Base-by-base conservation (phyloP, 2,113 vertebrate species). In the Scomber japonicus region DNA sequence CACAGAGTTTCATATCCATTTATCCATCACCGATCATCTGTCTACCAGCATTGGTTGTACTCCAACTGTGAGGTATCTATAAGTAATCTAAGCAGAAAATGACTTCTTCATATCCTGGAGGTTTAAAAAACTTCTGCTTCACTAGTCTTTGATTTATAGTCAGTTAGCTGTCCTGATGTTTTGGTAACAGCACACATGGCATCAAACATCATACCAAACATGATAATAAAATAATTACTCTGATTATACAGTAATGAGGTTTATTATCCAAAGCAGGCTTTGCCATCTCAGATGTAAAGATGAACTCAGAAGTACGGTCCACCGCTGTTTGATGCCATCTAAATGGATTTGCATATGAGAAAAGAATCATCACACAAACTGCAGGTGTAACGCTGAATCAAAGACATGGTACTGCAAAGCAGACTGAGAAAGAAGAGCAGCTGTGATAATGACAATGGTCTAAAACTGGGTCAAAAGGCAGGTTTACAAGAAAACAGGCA, bases 391-490 rank as follows among this genome's bases (percentile, higher is more conserved):
- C 49, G 46, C n/a, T 45, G 24, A 15, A 57, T 62, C 49, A n/a
- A 3, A 61, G 0, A 57, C 48, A 14, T 30, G 49, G 61, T 17
- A 10, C 55, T 12, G 5, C 65, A 46, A 76, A 72, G 27, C 31
- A 62, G 50, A 48, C 44, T 59, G 53, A 4, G 46, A 65, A 70
- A 71, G 48, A 35, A 35, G 67, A 72, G 53, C 78, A 81, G 82
- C 81, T 71, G 71, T 63, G 44, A 8, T 24, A 48, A 46, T 9
- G 2, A 40, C 35, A 71, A 50, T 44, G 16, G 15, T 24, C 6
- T 11, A 50, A 50, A 84, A 88, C 19, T 75, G 31, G 75, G 65
- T 84, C 75, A 84, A 71, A 68, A 84, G 70, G 59, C 78, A 74
- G 51, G 48, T 40, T 5, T 10, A 62, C 24, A 17, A 49, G 35